Evolutionary conservation across 1,140 invertebrate genomes (phyloP).

Genomic region (Neotoxoptera formosana): DNA sequence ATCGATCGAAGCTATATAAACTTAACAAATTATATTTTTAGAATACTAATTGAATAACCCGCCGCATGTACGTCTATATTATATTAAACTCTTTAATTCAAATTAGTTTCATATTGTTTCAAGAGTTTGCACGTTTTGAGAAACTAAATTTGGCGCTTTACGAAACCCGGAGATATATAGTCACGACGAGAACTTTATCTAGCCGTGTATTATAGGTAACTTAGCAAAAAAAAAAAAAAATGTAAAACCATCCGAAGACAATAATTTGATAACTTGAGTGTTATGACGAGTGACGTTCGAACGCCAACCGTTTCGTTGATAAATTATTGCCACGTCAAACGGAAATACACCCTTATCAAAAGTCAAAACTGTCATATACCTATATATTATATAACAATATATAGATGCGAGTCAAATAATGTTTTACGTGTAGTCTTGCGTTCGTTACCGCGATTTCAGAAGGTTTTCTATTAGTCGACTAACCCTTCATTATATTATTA

Average conservation of each 20-base stretch:
- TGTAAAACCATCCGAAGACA: background rate
- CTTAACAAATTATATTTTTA: background rate
- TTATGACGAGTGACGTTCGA: background rate
- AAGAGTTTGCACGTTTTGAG: background rate
- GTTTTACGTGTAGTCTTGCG: background rate
- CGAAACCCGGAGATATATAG: background rate
- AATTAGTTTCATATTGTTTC: slow-evolving; percentile 3
- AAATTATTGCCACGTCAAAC: slow-evolving; percentile 13
- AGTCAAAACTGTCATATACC: background rate
- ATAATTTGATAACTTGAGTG: slow-evolving; percentile 15
- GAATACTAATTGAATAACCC: background rate
- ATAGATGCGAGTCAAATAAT: background rate
- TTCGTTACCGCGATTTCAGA: background rate
- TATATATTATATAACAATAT: slow-evolving; percentile 2
- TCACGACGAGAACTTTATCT: background rate
- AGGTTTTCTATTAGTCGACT: background rate
- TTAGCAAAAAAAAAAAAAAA: too few species aligned
- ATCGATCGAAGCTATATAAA: background rate
- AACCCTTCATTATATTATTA: background rate
- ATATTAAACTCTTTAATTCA: background rate
- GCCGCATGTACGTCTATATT: background rate
- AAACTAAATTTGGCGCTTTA: background rate
- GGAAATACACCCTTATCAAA: slow-evolving; percentile 34
- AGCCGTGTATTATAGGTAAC: background rate
- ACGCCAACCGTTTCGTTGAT: slow-evolving; percentile 7